Evolutionary conservation across 2,888 invertebrate genomes (phyloP).

Genomic region (Tricholauxania praeusta): DNA sequence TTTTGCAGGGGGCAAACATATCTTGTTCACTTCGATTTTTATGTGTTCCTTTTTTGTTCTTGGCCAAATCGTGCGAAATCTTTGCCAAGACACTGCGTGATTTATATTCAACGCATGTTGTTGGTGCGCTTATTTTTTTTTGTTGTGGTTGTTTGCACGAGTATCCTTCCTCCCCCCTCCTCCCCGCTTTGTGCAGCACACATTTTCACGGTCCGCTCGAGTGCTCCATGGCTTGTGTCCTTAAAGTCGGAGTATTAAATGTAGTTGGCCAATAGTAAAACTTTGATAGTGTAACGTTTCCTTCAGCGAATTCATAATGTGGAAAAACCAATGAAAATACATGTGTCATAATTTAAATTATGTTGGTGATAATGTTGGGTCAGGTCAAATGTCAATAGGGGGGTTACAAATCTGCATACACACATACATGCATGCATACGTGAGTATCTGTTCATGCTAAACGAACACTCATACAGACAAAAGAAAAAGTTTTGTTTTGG

Average conservation of each 20-base stretch:
- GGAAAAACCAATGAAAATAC: neutral
- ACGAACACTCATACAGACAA: too few species aligned
- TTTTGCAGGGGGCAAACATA: neutral
- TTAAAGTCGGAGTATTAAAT: neutral
- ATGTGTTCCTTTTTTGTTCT: conserved; percentile 38
- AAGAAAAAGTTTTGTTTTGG: neutral
- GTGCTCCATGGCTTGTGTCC: neutral
- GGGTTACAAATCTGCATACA: too few species aligned
- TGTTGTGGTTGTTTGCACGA: conserved; percentile 16
- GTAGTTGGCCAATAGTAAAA: neutral
- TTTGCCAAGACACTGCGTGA: conserved; percentile 47
- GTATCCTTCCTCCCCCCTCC: neutral
- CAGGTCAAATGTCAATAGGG: conserved; percentile 12
- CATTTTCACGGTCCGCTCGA: neutral
- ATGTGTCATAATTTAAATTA: conserved; percentile 7
- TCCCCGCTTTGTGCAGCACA: neutral
- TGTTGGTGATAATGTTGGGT: conserved; percentile 24
- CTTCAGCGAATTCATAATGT: neutral
- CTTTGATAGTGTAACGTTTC: too few species aligned
- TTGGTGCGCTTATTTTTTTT: conserved; percentile 35
- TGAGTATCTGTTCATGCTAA: too few species aligned
- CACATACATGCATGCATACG: too few species aligned
- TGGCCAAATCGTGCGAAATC: conserved; percentile 33
- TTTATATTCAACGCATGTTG: conserved; percentile 49
- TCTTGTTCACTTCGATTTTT: conserved; percentile 43